Evolutionary conservation across 2,113 vertebrate genomes (phyloP).

Genomic region (Mixornis gularis): DNA sequence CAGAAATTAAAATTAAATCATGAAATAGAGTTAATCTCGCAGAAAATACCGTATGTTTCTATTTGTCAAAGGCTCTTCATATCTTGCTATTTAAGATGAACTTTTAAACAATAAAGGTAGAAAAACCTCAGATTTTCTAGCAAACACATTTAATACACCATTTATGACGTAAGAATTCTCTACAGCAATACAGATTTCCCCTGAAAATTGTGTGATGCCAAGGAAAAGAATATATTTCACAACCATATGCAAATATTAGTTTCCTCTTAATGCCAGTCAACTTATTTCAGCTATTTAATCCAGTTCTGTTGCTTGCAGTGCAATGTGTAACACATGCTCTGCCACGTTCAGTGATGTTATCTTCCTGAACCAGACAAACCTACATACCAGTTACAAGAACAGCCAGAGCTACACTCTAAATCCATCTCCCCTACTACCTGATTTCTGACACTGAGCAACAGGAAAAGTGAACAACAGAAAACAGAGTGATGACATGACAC

Average conservation of each 20-base stretch:
- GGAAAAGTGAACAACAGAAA: background rate
- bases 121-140: fast-evolving
- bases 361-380: background rate
- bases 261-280: background rate
- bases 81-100: background rate
- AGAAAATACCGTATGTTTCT: background rate
- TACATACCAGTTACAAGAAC: background rate
- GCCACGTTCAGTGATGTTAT: background rate
- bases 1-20: background rate
- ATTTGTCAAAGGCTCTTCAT: background rate
- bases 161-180: background rate
- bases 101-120: background rate
- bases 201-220: background rate
- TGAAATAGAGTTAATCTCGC: background rate
- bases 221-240: background rate
- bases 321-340: background rate
- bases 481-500: background rate
- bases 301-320: background rate
- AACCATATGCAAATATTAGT: background rate
- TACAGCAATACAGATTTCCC: background rate
- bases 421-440: background rate
- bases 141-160: background rate
- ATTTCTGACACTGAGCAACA: background rate
- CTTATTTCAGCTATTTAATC: background rate
- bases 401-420: background rate